Conservation (phyloP, 2,113 vertebrate genomes). For the Cinclus mexicanus region DNA sequence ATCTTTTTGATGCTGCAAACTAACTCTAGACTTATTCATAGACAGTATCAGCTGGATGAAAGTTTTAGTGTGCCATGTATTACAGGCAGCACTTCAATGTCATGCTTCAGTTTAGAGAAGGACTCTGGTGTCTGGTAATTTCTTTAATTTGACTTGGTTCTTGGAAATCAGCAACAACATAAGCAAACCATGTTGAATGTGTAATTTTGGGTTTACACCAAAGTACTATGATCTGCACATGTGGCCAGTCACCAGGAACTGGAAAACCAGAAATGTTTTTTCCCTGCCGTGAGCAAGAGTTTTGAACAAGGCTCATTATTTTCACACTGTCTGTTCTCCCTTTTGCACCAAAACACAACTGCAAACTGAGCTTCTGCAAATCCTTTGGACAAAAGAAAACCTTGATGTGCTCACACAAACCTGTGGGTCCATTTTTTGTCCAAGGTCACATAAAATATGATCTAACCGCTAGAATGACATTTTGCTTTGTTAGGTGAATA, state of each 20-base stretch:
- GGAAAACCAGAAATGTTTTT: constrained; percentile 64
- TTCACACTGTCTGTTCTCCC: constrained; percentile 33
- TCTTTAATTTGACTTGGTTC: not conserved
- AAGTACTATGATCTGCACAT: constrained; percentile 1
- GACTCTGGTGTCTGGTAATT: not conserved
- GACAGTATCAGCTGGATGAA: not conserved
- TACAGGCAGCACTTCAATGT: not conserved
- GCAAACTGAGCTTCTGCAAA: constrained; percentile 40
- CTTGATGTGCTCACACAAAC: not conserved
- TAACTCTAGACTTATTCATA: not conserved
- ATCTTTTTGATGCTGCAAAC: not conserved
- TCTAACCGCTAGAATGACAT: not conserved
- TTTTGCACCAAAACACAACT: constrained; percentile 36
- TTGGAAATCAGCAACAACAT: not conserved
- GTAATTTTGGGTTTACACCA: constrained; percentile 22
- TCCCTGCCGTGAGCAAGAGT: constrained; percentile 68
- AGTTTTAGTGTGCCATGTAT: not conserved
- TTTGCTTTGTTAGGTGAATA: not conserved
- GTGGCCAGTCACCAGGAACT: constrained; percentile 25
- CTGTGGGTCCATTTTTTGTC: not conserved
- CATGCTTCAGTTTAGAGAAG: not conserved
- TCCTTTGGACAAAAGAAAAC: constrained; percentile 48
- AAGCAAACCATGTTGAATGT: constrained; percentile 21
- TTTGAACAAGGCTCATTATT: constrained; percentile 63
- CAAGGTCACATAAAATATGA: not conserved